Evolutionary conservation across 2,113 vertebrate species (phyloP).

Genomic region (Podocnemis expansa): DNA sequence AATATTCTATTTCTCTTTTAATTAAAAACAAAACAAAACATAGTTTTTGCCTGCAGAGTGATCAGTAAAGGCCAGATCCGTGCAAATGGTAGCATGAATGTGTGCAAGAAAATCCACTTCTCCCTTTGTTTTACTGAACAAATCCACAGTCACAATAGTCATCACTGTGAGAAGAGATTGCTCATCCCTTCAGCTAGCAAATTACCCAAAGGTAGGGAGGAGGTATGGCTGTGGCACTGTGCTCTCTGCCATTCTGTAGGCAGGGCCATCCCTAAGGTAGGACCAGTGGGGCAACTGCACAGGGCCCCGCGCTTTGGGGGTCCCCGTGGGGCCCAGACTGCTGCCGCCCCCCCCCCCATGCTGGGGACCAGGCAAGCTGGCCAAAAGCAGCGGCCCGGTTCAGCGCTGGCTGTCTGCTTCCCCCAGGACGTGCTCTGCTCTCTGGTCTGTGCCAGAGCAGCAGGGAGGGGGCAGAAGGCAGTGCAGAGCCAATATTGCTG

Average conservation of each 20-base stretch:
- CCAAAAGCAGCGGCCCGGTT: no score
- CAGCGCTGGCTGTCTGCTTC: no score
- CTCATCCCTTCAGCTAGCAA: neutral
- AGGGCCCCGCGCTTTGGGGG: no score
- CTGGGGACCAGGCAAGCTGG: no score
- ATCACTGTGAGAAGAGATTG: neutral
- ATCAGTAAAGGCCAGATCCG: neutral
- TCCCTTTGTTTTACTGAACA: neutral
- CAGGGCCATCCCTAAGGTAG: no score
- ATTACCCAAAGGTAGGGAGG: neutral
- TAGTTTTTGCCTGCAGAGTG: neutral
- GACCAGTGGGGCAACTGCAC: no score
- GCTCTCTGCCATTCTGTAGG: neutral
- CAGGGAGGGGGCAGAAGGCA: no score
- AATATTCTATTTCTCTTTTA: neutral
- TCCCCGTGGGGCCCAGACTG: no score
- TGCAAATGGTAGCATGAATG: neutral
- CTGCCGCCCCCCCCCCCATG: no score
- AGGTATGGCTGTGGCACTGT: neutral
- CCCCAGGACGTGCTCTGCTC: no score
- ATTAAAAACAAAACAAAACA: neutral
- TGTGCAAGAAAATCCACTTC: neutral
- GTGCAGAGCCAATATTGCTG: no score
- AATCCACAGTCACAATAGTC: neutral
- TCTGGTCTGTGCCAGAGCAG: no score